A percentile compares a stretch with the other conserved stretches of the same genome.
Conservation (phyloP, 2,888 invertebrate species). For the Scaptomyza flava region DNA sequence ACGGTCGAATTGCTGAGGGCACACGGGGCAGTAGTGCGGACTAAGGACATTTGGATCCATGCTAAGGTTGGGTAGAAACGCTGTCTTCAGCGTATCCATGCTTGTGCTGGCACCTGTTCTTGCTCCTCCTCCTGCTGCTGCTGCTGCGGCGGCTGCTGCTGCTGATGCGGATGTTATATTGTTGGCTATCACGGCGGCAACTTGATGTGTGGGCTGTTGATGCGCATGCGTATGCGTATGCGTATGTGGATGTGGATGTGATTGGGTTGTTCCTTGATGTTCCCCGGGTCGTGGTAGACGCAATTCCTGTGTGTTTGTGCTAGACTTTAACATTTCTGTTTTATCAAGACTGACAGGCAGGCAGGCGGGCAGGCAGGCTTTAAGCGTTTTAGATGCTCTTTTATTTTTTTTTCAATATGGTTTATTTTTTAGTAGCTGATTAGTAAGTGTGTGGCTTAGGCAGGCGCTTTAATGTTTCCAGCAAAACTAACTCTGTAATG, state of each 20-base stretch:
- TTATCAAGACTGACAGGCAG: slow-evolving; percentile 45
- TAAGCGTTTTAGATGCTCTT: slow-evolving; percentile 24
- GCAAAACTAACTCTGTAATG: slow-evolving; percentile 42
- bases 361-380: slow-evolving; percentile 31
- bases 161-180: slow-evolving; percentile 41
- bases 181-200: slow-evolving; percentile 68
- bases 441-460: slow-evolving; percentile 29
- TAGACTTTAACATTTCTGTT: slow-evolving; percentile 82
- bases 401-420: slow-evolving; percentile 1
- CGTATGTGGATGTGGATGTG: slow-evolving; percentile 45
- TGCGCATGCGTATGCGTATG: slow-evolving; percentile 52
- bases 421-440: slow-evolving; percentile 35
- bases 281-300: slow-evolving; percentile 82
- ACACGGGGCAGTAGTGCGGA: slow-evolving; percentile 82
- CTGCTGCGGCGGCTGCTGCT: slow-evolving; percentile 17
- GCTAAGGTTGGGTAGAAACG: slow-evolving; percentile 83
- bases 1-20: slow-evolving; percentile 83
- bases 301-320: slow-evolving; percentile 82
- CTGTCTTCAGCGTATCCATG: slow-evolving; percentile 82
- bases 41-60: slow-evolving; percentile 79
- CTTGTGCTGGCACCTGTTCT: slow-evolving; percentile 24
- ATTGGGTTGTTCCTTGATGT: slow-evolving; percentile 42
- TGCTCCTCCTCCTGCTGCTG: slow-evolving; percentile 11
- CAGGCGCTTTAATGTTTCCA: slow-evolving; percentile 23
- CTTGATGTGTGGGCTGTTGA: slow-evolving; percentile 62